These are phyloP conservation scores for Abrostola triplasia DNA, from an alignment of 2,888 invertebrate genomes.

Conservation along the genomic window DNA sequence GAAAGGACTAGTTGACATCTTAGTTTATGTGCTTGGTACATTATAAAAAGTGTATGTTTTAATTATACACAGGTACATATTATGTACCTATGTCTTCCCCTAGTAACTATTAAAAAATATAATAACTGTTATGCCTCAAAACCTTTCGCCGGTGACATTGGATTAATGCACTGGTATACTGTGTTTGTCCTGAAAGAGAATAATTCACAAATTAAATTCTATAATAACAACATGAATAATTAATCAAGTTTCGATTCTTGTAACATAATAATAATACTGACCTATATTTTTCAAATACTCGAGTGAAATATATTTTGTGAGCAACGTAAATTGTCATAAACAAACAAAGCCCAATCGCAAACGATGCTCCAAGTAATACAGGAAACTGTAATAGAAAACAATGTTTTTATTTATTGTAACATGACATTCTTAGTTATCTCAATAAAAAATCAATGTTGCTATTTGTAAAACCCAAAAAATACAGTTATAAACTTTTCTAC, in stretches of 20 bases:
- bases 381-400: constrained; percentile 60
- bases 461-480: neutral
- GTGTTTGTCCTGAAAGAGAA: constrained; percentile 41
- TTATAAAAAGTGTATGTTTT: too few species aligned
- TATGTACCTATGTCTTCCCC: too few species aligned
- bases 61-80: too few species aligned
- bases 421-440: neutral
- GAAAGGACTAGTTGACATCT: too few species aligned
- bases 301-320: constrained; percentile 63
- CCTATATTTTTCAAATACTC: constrained; percentile 47
- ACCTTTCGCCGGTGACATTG: constrained; percentile 13
- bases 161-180: constrained; percentile 23
- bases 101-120: neutral
- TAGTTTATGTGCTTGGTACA: too few species aligned
- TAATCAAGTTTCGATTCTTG: too few species aligned
- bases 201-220: neutral
- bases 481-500: neutral
- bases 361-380: constrained; percentile 60
- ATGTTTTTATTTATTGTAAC: too few species aligned
- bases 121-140: constrained; percentile 11
- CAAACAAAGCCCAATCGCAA: constrained; percentile 62
- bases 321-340: constrained; percentile 62
- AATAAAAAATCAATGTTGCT: neutral
- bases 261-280: constrained; percentile 19
- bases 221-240: neutral